Evolutionary conservation across 2,888 invertebrate species (phyloP).

Genomic region (Cataglyphis livida): DNA sequence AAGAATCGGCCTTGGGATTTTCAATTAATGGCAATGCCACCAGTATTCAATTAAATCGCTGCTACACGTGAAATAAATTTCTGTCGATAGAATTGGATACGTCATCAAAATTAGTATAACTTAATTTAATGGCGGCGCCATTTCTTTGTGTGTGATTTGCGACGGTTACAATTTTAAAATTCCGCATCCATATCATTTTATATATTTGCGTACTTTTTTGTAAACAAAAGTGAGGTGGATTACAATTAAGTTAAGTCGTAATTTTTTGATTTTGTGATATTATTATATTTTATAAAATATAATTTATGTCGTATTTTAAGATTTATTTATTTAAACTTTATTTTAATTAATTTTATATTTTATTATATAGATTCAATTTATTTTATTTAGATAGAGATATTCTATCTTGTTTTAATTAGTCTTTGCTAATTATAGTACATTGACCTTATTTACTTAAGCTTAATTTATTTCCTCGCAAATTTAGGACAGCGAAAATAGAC

Average conservation of each 20-base stretch:
- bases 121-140: conserved; percentile 24
- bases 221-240: background rate
- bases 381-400: background rate
- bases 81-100: background rate
- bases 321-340: background rate
- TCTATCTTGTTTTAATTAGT: background rate
- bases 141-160: background rate
- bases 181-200: conserved; percentile 1
- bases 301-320: background rate
- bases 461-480: conserved; percentile 24
- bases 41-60: conserved; percentile 22
- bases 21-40: conserved; percentile 21
- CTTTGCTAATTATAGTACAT: background rate
- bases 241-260: background rate
- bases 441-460: conserved; percentile 25
- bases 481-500: conserved; percentile 41
- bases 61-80: conserved; percentile 30
- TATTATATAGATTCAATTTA: background rate
- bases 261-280: background rate
- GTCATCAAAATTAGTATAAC: conserved; percentile 36
- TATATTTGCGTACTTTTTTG: background rate
- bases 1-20: background rate
- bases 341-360: background rate
- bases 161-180: background rate
- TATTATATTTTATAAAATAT: background rate